Base-by-base conservation (phyloP, 2,888 invertebrate species). In the Strigamia maritima region DNA sequence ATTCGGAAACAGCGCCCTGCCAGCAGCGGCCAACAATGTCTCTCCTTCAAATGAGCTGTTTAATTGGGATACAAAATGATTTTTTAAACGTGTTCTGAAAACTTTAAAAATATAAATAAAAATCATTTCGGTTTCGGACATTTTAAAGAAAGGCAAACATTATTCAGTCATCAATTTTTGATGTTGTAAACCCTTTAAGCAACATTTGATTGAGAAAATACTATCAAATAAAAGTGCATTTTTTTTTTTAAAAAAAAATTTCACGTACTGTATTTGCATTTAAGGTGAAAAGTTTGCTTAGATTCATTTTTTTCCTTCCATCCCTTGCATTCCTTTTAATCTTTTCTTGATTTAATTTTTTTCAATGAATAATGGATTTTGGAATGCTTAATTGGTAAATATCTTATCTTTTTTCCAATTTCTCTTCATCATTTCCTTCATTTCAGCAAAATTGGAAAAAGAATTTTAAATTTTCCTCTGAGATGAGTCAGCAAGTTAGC, bases 331-430 rank as follows among this genome's bases (percentile, higher is more conserved):
- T 49, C 8, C 10, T 49, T 49, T 49, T 49, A n/a, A n/a, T 49
- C 49, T n/a, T 49, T 6, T 2, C n/a, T n/a, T n/a, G n/a, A n/a
- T 31, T 31, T 31, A 49, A n/a, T 49, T 49, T 49, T 49, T 49
- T 49, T n/a, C 8, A 60, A 60, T 60, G 60, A 60, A 60, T 60
- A 60, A 60, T 60, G 60, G 60, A 60, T 60, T 60, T 60, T 60
- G 60, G 60, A 60, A 60, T 60, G 60, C n/a, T 60, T 60, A 60
- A 60, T 60, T 60, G 60, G 60, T 60, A 60, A 60, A 60, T 60
- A 60, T 60, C 60, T 60, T 60, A 60, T 60, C 60, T 60, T 60
- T 60, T 60, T 60, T 60, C 60, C 60, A 60, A 60, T 60, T 60
- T 19, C 60, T 60, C 60, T 60, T 60, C 60, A 60, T 60, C 60